Conservation (phyloP, 2,797 vertebrate species). For the Microctenopoma lineatum region DNA sequence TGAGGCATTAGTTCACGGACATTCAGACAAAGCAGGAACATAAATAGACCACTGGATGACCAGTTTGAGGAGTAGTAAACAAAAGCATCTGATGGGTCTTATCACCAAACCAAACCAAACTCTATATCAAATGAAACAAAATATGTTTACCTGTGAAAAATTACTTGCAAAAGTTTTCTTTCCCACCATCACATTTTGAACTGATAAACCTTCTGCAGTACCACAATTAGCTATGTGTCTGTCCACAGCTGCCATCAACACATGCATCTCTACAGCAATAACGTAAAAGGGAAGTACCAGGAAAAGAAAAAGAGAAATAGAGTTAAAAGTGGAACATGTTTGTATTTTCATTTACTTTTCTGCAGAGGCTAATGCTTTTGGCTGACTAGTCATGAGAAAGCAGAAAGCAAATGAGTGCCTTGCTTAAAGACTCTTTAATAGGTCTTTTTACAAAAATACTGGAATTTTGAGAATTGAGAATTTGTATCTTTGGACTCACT, state of each 20-base stretch:
- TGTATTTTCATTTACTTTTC: slow-evolving; percentile 7
- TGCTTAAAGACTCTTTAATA: not conserved
- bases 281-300: slow-evolving; percentile 40
- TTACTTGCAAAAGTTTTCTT: too few species aligned
- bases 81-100: too few species aligned
- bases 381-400: not conserved
- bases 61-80: too few species aligned
- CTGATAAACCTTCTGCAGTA: too few species aligned
- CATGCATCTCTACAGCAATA: not conserved
- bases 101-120: too few species aligned
- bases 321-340: slow-evolving; percentile 36
- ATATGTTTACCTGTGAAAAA: too few species aligned
- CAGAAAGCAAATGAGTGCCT: not conserved
- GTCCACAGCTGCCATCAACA: slow-evolving; percentile 15
- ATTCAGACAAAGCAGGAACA: too few species aligned
- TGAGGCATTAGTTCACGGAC: too few species aligned
- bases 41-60: too few species aligned
- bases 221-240: too few species aligned
- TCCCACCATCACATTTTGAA: too few species aligned
- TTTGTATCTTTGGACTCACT: not conserved
- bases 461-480: not conserved
- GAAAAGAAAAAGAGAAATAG: slow-evolving; percentile 44
- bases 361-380: not conserved
- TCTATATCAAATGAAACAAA: too few species aligned
- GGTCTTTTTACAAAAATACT: not conserved